Evolutionary conservation across 2,797 vertebrate genomes (phyloP).

Genomic region (Pelochelys cantorii): DNA sequence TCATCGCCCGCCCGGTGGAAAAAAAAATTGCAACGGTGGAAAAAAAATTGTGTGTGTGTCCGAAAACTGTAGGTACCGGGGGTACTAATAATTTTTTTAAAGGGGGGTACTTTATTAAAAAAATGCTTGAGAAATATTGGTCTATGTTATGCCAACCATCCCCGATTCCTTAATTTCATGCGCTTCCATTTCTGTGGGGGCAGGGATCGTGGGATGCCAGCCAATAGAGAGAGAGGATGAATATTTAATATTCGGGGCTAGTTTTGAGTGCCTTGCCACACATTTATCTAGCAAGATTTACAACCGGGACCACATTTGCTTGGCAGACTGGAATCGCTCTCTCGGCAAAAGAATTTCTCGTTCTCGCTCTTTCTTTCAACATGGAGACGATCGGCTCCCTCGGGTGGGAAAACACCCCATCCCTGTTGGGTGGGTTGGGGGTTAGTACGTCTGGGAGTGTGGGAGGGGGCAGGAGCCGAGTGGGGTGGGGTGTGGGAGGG

Average conservation of each 20-base stretch:
- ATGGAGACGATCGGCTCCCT: conserved; percentile 30
- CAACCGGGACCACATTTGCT: conserved; percentile 14
- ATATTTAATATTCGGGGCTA: background rate
- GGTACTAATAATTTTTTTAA: too few relatives aligned
- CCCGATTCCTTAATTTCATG: background rate
- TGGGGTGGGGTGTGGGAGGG: too few relatives aligned
- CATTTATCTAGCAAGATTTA: background rate
- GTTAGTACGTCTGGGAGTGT: too few relatives aligned
- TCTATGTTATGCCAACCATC: background rate
- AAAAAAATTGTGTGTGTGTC: too few relatives aligned
- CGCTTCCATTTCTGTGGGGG: background rate
- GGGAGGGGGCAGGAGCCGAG: too few relatives aligned
- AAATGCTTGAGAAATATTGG: too few relatives aligned
- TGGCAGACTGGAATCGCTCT: conserved; percentile 48
- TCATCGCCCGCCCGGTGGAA: too few relatives aligned
- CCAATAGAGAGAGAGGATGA: background rate
- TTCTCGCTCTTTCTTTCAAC: conserved; percentile 52
- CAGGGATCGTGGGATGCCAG: background rate
- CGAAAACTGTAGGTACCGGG: too few relatives aligned
- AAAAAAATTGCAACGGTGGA: too few relatives aligned
- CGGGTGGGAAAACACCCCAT: conserved; percentile 41
- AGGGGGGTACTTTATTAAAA: too few relatives aligned
- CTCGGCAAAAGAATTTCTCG: conserved; percentile 32
- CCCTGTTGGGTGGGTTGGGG: background rate
- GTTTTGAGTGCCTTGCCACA: background rate